Base-by-base conservation (phyloP, 2,113 vertebrate species). In the Plestiodon gilberti region DNA sequence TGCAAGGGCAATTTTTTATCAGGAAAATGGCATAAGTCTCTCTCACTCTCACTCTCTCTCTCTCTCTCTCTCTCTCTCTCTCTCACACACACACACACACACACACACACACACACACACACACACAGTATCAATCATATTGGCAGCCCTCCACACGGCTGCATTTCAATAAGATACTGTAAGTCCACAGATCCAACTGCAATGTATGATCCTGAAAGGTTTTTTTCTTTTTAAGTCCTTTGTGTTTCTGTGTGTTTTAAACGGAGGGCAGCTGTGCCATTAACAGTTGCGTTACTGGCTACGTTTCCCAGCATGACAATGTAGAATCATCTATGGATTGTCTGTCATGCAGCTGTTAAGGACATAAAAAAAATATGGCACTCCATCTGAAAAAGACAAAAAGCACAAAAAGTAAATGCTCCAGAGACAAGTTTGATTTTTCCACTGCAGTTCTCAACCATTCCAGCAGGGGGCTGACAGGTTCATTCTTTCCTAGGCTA, bases 351-450 rank as follows among this genome's bases (percentile, higher is more conserved):
- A 73, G 30, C 74, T 69, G 17, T 40, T 67, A 57, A 85, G 77
- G 3, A 25, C 64, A 69, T 38, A 43, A 35, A 35, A n/a, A 74
- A 43, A 38, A 74, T 3, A 30, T 23, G 43, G 28, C 30, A 85
- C 28, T 73, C 3, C 23, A 15, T n/a, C 1, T 0, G 0, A 0
- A 33, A 52, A 30, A 55, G 40, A 86, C 77, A 57, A 84, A 25
- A 64, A 13, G 22, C n/a, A 35, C 13, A 78, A 6, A n/a, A 55
- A 85, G 43, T 48, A 18, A 82, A 69, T 17, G 73, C 82, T 52
- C 18, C 17, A 11, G 3, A 1, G 0, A 0, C 11, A 25, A 6
- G 82, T 79, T 6, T 38, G 0, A 0, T 52, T 38, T 48, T 70
- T 55, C 48, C 18, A 4, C 57, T 57, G 10, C 25, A 64, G 64